Evolutionary conservation across 2,113 vertebrate genomes (phyloP).

Genomic region (Dromiciops gliroides): DNA sequence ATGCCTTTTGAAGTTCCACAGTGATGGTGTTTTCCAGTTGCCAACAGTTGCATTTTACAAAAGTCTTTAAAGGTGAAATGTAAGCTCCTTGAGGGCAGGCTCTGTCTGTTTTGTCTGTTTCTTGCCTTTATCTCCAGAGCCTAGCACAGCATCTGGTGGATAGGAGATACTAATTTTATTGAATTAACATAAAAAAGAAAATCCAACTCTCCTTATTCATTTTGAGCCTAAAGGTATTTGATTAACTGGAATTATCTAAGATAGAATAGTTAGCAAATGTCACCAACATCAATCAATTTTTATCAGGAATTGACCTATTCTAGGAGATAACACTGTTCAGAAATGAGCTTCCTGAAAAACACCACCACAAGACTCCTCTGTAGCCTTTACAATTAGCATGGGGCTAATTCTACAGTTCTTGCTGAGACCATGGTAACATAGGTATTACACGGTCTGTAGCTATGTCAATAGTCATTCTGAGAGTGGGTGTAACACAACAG

Average conservation of each 20-base stretch:
- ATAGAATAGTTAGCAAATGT: background rate
- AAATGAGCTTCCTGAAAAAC: background rate
- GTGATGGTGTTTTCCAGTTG: background rate
- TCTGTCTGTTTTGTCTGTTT: background rate
- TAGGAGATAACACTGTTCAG: background rate
- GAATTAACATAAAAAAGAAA: background rate
- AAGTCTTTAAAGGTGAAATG: background rate
- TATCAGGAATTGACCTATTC: background rate
- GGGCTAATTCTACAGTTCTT: background rate
- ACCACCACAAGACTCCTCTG: background rate
- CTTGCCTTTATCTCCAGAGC: background rate
- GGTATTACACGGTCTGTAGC: background rate
- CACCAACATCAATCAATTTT: background rate
- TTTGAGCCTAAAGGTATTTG: background rate
- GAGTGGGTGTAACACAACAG: background rate
- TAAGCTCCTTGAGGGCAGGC: background rate
- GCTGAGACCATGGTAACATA: background rate
- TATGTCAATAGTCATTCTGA: background rate
- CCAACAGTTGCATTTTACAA: background rate
- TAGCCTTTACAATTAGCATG: background rate
- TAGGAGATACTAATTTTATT: background rate
- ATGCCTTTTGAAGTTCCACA: background rate
- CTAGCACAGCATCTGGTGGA: background rate
- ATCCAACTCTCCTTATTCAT: background rate
- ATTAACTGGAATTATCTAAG: background rate